Evolutionary conservation across 2,888 invertebrate species (phyloP), one percentile per base, ranked within the genome.

Genomic region (Entomobrya proxima): DNA sequence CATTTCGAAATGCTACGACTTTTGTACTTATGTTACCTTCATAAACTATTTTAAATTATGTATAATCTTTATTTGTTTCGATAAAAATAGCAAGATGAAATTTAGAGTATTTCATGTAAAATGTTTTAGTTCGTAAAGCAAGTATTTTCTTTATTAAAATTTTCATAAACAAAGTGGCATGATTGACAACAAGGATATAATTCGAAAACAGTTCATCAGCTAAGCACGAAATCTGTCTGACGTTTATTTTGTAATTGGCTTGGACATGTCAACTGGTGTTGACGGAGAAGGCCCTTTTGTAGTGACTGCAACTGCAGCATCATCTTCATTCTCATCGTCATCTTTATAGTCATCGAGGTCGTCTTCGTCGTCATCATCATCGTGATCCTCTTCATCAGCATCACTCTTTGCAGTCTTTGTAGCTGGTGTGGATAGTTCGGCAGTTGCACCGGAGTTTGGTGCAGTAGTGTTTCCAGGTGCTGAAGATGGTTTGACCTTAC

Each of bases 291-390:
- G 7, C 11, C 9, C 0, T 5, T 13, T 81, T 4, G 18, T 9
- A 9, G 32, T 27, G 24, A 1, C 32, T 35, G 61, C 11, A 44
- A 30, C n/a, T 5, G 44, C 44, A n/a, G 78, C 11, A 32, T 40
- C 11, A 24, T 61, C 77, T 0, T 77, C 77, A 27, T 47, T 18
- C 15, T 78, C 78, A 21, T 74, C 47, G 18, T 81, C 69, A 52
- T 80, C 72, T 1, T 74, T 37, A 0, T 74, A 58, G 15, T 81
- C 81, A 18, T 58, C 74, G 3, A 72, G 58, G 1, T 40, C 58
- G 1, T 58, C 44, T 30, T 74, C 74, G 44, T 81, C 74, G 18
- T 72, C 58, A 32, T 79, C 50, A 13, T 52, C 67, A 69, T 79
- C n/a, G n/a, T n/a, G n/a, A n/a, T n/a, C 67, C 13, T 47, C 35